A percentile compares a stretch with the other conserved stretches of the same genome.
phyloP scores from a whole-genome alignment of 2,797 vertebrate species.

The Euthynnus affinis region DNA sequence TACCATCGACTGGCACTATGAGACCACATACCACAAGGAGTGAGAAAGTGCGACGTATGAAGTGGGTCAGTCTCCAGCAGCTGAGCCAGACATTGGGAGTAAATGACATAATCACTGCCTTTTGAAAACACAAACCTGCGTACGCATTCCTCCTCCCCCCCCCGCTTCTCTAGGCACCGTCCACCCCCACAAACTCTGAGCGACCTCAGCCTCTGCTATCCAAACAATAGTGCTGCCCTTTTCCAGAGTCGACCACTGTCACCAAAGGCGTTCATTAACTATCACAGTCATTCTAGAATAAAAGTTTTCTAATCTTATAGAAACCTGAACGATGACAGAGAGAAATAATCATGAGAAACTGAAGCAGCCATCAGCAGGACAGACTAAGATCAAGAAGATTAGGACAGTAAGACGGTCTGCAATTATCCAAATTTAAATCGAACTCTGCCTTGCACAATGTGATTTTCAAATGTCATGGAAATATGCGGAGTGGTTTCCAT shows the following conservation, averaged over 20 bases:
- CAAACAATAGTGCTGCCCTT: constrained; percentile 58
- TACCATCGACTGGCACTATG: constrained; percentile 55
- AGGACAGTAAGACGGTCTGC: constrained; percentile 1
- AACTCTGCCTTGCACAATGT: constrained; percentile 41
- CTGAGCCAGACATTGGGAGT: constrained; percentile 67
- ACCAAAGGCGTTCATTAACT: constrained; percentile 39
- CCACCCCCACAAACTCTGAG: constrained; percentile 42
- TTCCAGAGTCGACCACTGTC: constrained; percentile 46
- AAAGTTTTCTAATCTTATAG: constrained; percentile 36
- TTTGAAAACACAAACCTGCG: constrained; percentile 74
- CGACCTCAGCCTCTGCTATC: constrained; percentile 56
- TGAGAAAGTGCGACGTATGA: constrained; percentile 53
- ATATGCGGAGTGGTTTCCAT: constrained; percentile 58
- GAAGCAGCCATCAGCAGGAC: neutral
- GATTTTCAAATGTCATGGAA: constrained; percentile 63
- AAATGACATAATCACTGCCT: constrained; percentile 83
- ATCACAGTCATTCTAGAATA: constrained; percentile 40
- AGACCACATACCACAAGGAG: constrained; percentile 71
- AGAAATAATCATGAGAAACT: neutral
- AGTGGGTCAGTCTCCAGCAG: constrained; percentile 64
- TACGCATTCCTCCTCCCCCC: constrained; percentile 47
- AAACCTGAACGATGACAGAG: constrained; percentile 1
- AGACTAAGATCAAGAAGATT: neutral
- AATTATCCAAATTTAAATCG: constrained; percentile 53
- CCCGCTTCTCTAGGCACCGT: constrained; percentile 24